phyloP scores from a whole-genome alignment of 1,140 invertebrate species.

The Drosophila kikkawai region DNA sequence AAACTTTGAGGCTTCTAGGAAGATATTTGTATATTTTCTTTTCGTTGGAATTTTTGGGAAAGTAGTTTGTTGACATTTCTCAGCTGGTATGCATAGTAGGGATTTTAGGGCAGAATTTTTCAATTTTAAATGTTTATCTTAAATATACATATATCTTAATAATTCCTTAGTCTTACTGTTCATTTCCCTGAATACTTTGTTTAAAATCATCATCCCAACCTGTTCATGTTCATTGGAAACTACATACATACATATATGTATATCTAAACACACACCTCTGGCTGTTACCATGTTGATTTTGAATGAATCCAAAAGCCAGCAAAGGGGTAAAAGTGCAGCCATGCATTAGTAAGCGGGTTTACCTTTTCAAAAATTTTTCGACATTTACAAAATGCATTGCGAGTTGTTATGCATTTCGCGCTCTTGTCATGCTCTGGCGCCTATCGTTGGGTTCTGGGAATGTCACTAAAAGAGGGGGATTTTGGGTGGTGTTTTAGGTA shows the following conservation, averaged over 20 bases:
- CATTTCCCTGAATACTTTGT: too few species aligned
- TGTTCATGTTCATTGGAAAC: background rate
- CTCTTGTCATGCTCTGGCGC: conserved; percentile 55
- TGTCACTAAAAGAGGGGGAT: too few species aligned
- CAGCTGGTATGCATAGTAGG: background rate
- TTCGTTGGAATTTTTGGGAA: background rate
- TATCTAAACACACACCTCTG: background rate
- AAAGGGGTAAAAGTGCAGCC: conserved; percentile 9
- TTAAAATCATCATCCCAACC: background rate
- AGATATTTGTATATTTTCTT: background rate
- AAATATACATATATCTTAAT: background rate
- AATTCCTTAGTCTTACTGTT: background rate
- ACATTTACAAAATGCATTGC: conserved; percentile 37
- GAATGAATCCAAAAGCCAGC: background rate
- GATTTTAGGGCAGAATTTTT: background rate
- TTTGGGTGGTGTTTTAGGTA: background rate
- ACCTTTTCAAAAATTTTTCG: conserved; percentile 48
- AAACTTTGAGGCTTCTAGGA: background rate
- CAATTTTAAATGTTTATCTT: background rate
- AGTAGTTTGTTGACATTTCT: background rate
- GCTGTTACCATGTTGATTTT: conserved; percentile 10
- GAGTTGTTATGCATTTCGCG: conserved; percentile 53
- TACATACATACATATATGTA: background rate
- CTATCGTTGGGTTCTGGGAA: background rate
- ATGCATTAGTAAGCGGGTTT: conserved; percentile 46